These are phyloP conservation scores for Agriopis aurantiaria DNA, from an alignment of 2,888 invertebrate species.

Conservation along the genomic window DNA sequence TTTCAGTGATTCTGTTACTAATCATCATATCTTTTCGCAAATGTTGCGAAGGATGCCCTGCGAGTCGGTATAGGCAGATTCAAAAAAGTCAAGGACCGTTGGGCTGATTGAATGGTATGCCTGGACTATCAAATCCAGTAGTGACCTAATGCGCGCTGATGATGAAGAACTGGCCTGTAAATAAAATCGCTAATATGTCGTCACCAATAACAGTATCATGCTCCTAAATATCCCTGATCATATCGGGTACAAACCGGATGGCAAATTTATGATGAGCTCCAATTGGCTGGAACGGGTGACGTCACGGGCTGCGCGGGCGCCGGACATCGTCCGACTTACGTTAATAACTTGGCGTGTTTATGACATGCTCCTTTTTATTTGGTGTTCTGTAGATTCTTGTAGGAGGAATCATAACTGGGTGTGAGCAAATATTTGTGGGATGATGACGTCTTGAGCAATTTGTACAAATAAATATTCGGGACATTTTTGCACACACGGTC, in stretches of 20 bases:
- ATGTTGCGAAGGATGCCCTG: too few relatives aligned
- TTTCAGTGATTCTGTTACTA: too few relatives aligned
- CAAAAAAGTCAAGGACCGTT: too few relatives aligned
- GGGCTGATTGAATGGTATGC: too few relatives aligned
- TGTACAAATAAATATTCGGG: too few relatives aligned
- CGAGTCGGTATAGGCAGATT: too few relatives aligned
- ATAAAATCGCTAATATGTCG: background rate
- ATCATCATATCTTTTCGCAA: too few relatives aligned
- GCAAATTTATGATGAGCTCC: slow-evolving; percentile 40
- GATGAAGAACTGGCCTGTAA: background rate
- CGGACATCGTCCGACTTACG: slow-evolving; percentile 33
- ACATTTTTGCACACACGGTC: too few relatives aligned
- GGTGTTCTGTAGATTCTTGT: slow-evolving; percentile 17
- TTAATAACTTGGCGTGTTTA: slow-evolving; percentile 33
- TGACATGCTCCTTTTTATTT: slow-evolving; percentile 13
- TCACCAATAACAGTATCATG: background rate
- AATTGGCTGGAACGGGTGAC: slow-evolving; percentile 40
- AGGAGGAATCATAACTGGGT: slow-evolving; percentile 11
- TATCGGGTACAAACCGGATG: slow-evolving; percentile 42
- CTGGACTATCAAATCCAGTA: too few relatives aligned
- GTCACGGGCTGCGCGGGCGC: slow-evolving; percentile 39
- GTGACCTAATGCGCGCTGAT: background rate
- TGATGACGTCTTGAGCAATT: background rate
- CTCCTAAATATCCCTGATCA: slow-evolving; percentile 30
- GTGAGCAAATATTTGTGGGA: slow-evolving; percentile 9